Percentiles rank a stretch among this genome's conserved stretches.
These are phyloP conservation scores for Cephus pygmeus DNA, from an alignment of 2,888 invertebrate genomes.

Conservation along the genomic window DNA sequence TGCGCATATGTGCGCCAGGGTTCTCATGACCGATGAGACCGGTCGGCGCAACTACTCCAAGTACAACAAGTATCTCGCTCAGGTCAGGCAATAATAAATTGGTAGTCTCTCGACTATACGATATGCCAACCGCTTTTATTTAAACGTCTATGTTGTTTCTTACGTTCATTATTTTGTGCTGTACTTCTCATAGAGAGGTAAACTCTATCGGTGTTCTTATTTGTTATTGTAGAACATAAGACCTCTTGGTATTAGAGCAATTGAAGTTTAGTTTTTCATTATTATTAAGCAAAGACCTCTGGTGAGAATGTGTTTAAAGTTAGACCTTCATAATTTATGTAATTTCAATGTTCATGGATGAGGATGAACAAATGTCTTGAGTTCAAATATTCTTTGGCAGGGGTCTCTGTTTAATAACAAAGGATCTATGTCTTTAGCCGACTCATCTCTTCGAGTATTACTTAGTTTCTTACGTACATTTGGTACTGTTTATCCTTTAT, in stretches of 20 bases:
- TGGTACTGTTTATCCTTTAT: slow-evolving; percentile 3
- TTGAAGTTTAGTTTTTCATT: background rate
- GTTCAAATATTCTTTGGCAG: background rate
- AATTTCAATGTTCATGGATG: too few species aligned
- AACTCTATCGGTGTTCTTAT: background rate
- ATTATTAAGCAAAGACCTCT: background rate
- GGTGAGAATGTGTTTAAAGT: background rate
- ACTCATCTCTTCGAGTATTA: background rate
- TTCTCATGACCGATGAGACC: slow-evolving; percentile 91
- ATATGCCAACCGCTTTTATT: background rate
- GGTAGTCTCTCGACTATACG: background rate
- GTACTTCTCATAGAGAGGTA: background rate
- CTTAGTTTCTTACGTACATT: background rate
- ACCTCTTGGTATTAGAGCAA: background rate
- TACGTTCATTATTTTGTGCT: background rate
- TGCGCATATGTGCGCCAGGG: slow-evolving; percentile 82
- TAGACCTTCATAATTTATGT: background rate
- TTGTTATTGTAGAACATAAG: background rate
- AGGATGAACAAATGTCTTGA: too few species aligned
- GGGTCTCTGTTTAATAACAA: background rate
- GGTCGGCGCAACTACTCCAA: slow-evolving; percentile 92
- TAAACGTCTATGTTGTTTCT: background rate
- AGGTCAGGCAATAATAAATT: slow-evolving; percentile 69
- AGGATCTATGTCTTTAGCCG: background rate
- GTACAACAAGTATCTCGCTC: slow-evolving; percentile 89